phyloP scores from a whole-genome alignment of 1,140 invertebrate genomes.

The Callitettix versicolor region DNA sequence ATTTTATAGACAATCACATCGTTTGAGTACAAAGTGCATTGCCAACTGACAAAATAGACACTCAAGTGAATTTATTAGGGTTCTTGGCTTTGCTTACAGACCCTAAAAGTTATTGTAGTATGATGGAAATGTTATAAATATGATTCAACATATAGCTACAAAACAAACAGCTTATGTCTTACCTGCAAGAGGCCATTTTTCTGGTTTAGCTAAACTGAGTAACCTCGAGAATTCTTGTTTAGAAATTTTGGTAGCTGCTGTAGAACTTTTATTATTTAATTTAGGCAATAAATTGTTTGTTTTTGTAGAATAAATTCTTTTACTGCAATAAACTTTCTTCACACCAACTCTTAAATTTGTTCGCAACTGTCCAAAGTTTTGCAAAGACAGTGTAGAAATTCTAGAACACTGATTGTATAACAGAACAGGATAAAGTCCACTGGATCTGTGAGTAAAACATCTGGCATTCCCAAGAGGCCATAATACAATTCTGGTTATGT shows the following conservation, averaged over 20 bases:
- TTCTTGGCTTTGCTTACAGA: too few species aligned
- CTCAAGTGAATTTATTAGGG: too few species aligned
- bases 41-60: too few species aligned
- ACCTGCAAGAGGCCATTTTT: constrained; percentile 59
- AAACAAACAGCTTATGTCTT: constrained; percentile 16
- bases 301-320: not conserved
- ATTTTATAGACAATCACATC: too few species aligned
- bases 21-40: too few species aligned
- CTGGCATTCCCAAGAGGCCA: not conserved
- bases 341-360: not conserved
- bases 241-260: not conserved
- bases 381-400: not conserved
- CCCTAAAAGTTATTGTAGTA: too few species aligned
- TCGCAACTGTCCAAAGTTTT: not conserved
- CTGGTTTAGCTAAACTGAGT: constrained; percentile 51
- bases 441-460: not conserved
- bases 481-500: not conserved
- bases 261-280: not conserved
- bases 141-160: not conserved
- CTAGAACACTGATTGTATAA: constrained; percentile 10
- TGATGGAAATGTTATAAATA: not conserved
- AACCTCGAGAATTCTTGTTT: constrained; percentile 44
- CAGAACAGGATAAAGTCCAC: not conserved
- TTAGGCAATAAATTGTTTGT: not conserved
- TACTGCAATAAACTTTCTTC: not conserved